Percentiles rank a stretch among this genome's conserved stretches.
Conservation (phyloP, 2,113 vertebrate genomes). For the Narcine bancroftii region DNA sequence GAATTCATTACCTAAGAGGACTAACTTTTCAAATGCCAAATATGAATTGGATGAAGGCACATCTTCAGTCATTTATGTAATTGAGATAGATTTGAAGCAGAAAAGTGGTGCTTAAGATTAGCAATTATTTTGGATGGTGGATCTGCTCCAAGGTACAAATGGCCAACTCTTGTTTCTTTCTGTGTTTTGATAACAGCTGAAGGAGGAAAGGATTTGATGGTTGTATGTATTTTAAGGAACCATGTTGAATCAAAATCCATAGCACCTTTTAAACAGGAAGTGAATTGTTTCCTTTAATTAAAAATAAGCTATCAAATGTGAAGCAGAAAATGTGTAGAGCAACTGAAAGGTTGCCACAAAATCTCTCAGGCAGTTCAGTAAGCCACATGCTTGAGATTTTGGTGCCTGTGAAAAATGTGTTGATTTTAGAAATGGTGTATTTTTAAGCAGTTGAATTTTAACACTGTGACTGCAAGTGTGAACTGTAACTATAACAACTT, state of each 20-base stretch:
- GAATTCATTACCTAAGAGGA: no score
- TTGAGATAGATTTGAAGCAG: no score
- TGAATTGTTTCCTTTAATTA: neutral
- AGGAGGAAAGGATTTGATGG: neutral
- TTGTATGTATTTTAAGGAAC: neutral
- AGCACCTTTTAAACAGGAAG: neutral
- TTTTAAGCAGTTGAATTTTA: slow-evolving; percentile 6
- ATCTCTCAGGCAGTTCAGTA: neutral
- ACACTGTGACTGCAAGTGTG: neutral
- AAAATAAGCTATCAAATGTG: neutral
- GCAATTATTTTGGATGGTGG: no score
- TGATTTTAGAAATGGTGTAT: neutral
- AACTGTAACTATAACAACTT: slow-evolving; percentile 12
- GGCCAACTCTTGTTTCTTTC: no score
- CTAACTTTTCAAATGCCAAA: no score
- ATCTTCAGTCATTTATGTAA: no score
- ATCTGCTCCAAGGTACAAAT: no score
- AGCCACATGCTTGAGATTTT: neutral
- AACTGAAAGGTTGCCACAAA: neutral
- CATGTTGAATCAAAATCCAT: neutral
- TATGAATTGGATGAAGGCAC: no score
- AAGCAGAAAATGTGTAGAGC: neutral
- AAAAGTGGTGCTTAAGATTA: no score
- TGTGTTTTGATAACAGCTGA: no score
- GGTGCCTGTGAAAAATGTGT: neutral